phyloP scores from a whole-genome alignment of 2,888 invertebrate species.

The Stenolophus ochropezus region DNA sequence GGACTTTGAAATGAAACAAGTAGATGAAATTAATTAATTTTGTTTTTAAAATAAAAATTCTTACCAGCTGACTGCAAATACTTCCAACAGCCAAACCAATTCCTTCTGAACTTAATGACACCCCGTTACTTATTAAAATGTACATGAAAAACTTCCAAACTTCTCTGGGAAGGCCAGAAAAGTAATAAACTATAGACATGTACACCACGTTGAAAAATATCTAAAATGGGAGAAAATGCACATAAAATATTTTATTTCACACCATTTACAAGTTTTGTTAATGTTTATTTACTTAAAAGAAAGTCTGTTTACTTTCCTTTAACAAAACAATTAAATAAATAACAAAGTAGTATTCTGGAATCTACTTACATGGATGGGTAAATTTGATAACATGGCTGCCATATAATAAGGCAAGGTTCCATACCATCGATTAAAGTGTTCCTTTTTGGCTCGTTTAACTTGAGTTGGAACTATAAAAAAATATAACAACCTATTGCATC shows the following conservation, averaged over 20 bases:
- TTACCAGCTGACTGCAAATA: slow-evolving; percentile 79
- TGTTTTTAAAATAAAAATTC: slow-evolving; percentile 66
- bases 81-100: slow-evolving; percentile 87
- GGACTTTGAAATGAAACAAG: too few species aligned
- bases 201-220: slow-evolving; percentile 78
- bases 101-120: slow-evolving; percentile 85
- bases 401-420: slow-evolving; percentile 83
- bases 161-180: slow-evolving; percentile 82
- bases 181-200: slow-evolving; percentile 78
- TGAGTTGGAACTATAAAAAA: slow-evolving; percentile 80
- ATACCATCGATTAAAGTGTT: slow-evolving; percentile 88
- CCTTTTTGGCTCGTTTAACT: slow-evolving; percentile 82
- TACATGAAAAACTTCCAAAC: slow-evolving; percentile 81
- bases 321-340: neutral
- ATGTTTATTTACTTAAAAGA: too few species aligned
- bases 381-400: slow-evolving; percentile 79
- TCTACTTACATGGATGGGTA: slow-evolving; percentile 78
- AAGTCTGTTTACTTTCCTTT: neutral
- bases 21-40: too few species aligned
- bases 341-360: neutral
- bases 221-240: slow-evolving; percentile 67
- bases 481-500: neutral
- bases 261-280: too few species aligned
- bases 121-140: slow-evolving; percentile 79
- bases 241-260: neutral